These are phyloP conservation scores for Carcina quercana DNA, from an alignment of 2,888 invertebrate genomes.

Conservation along the genomic window DNA sequence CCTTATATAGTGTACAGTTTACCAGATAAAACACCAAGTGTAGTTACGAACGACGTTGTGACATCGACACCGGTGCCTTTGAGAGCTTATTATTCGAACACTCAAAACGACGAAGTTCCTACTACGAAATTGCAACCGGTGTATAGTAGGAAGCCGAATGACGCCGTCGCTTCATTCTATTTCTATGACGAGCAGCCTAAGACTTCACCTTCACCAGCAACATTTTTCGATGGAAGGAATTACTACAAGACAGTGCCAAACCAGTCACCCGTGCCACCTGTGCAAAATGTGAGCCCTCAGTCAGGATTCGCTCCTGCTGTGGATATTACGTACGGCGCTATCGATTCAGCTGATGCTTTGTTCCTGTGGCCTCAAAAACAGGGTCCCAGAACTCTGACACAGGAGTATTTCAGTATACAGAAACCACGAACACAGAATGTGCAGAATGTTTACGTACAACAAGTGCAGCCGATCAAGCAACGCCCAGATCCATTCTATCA, in stretches of 20 bases:
- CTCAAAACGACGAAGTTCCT: slow-evolving; percentile 67
- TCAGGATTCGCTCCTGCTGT: slow-evolving; percentile 48
- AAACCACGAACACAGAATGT: slow-evolving; percentile 54
- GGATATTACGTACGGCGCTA: slow-evolving; percentile 60
- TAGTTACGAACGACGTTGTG: slow-evolving; percentile 50
- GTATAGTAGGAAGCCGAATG: slow-evolving; percentile 55
- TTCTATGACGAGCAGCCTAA: slow-evolving; percentile 79
- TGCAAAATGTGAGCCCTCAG: slow-evolving; percentile 45
- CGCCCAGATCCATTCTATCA: slow-evolving; percentile 75
- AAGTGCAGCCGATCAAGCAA: slow-evolving; percentile 52
- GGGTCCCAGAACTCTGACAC: slow-evolving; percentile 64
- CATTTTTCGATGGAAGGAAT: slow-evolving; percentile 61
- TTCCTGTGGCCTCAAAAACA: slow-evolving; percentile 69
- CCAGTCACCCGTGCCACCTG: slow-evolving; percentile 30
- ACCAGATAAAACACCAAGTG: slow-evolving; percentile 49
- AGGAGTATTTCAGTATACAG: slow-evolving; percentile 70
- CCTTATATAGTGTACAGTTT: slow-evolving; percentile 69
- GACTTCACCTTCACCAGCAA: slow-evolving; percentile 72
- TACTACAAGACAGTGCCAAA: slow-evolving; percentile 58
- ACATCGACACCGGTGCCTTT: slow-evolving; percentile 78
- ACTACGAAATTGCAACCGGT: slow-evolving; percentile 72
- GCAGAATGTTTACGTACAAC: no score
- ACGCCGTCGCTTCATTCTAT: slow-evolving; percentile 76
- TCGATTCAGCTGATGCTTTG: slow-evolving; percentile 60
- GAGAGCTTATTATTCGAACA: slow-evolving; percentile 74